Evolutionary conservation across 1,140 invertebrate genomes (phyloP).

Genomic region (Nasonia giraulti): DNA sequence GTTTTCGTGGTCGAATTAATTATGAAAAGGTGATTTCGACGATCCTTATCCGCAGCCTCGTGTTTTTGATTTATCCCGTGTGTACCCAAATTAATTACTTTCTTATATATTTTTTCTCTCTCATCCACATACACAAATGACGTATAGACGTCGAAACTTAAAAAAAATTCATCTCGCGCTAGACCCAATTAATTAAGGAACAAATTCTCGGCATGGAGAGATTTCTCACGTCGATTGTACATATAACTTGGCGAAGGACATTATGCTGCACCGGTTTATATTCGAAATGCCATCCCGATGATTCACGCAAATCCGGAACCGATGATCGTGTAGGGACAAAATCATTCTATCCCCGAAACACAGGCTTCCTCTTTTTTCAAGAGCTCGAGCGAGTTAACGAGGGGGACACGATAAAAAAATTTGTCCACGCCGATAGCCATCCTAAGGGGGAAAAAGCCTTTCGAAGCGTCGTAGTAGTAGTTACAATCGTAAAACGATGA

Average conservation of each 20-base stretch:
- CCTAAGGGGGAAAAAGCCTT: constrained; percentile 1
- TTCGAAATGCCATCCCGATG: not conserved
- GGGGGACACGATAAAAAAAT: not conserved
- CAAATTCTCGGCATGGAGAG: not conserved
- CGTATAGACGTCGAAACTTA: not conserved
- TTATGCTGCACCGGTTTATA: not conserved
- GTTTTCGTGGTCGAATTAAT: constrained; percentile 18
- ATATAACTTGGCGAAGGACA: not conserved
- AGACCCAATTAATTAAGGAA: not conserved
- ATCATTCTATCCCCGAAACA: not conserved
- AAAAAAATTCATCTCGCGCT: not conserved
- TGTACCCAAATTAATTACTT: not conserved
- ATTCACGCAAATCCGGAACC: not conserved
- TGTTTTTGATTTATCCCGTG: constrained; percentile 33
- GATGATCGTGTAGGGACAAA: not conserved
- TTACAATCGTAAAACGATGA: constrained; percentile 55
- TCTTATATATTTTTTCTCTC: not conserved
- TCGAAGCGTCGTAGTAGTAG: not conserved
- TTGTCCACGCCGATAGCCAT: constrained; percentile 4
- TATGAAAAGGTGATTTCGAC: constrained; percentile 34
- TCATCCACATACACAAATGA: constrained; percentile 3
- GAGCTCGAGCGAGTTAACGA: not conserved
- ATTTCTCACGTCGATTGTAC: not conserved
- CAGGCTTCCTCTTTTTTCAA: not conserved
- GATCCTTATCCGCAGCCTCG: constrained; percentile 17